phyloP scores from a whole-genome alignment of 2,888 invertebrate species.

The Mesorhabditis belari region DNA sequence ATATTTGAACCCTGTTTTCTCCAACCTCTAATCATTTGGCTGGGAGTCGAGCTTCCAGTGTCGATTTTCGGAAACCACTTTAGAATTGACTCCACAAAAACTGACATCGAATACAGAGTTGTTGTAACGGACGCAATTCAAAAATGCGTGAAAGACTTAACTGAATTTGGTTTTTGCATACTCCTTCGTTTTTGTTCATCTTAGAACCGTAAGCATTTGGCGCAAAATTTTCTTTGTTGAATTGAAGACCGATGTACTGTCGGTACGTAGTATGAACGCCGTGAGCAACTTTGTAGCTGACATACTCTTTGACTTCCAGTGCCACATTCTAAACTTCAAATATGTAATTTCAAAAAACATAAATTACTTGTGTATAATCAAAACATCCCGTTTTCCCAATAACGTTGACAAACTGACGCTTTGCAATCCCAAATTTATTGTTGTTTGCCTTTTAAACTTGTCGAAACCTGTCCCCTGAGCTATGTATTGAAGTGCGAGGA shows the following conservation, averaged over 20 bases:
- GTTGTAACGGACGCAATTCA: too few species aligned
- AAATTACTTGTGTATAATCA: background rate
- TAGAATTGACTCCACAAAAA: conserved; percentile 19
- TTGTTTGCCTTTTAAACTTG: too few species aligned
- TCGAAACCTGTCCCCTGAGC: too few species aligned
- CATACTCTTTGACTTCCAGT: conserved; percentile 3
- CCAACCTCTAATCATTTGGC: too few species aligned
- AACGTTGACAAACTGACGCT: too few species aligned
- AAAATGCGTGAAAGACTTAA: conserved; percentile 8
- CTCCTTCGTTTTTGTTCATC: conserved; percentile 23
- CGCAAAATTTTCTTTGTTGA: conserved; percentile 11
- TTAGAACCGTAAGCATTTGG: conserved; percentile 25
- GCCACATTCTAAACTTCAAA: conserved; percentile 1
- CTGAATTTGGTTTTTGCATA: background rate
- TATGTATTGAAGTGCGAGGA: background rate
- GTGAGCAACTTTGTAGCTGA: conserved; percentile 22
- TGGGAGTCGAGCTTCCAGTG: background rate
- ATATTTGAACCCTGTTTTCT: too few species aligned
- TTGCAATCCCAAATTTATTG: too few species aligned
- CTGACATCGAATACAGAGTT: conserved; percentile 16
- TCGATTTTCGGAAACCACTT: conserved; percentile 18
- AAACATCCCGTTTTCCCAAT: background rate
- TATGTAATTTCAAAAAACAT: too few species aligned
- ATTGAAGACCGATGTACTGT: conserved; percentile 15
- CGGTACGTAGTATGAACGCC: conserved; percentile 13